Evolutionary conservation across 1,140 invertebrate species (phyloP), one percentile per base, ranked within the genome.

Genomic region (Rhynchophorus ferrugineus): DNA sequence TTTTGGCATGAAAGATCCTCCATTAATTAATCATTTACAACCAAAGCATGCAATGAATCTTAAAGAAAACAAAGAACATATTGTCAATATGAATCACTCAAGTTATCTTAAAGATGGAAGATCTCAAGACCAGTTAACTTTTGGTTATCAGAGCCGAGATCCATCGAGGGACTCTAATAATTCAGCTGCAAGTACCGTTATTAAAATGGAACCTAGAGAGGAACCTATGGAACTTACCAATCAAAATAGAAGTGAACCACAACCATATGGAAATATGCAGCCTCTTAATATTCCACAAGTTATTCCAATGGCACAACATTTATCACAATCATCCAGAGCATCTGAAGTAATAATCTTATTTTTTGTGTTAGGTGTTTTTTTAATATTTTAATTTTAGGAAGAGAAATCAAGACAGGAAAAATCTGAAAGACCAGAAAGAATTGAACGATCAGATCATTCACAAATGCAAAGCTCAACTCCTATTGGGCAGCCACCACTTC

Each of bases 171-270:
- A 44, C 9, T 33, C 49, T 17, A 39, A 38, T 7, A 56, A 22
- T 24, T 48, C 24, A 35, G 22, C 46, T 2, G 42, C 20, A 18
- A 51, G 48, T 41, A 51, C 56, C 13, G 56, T 76, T 13, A 76
- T 79, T 39, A 79, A 79, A 63, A 58, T 78, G 42, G 77, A 79
- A 65, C 77, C 76, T 1, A 69, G 75, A 62, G 77, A 78, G 69
- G 76, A 78, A 57, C 64, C 73, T 11, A 72, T 66, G 61, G 77
- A 79, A 58, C 62, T 77, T 51, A 79, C 77, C 56, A 64, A 51
- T 57, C 59, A 57, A 38, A 58, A 39, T 36, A 37, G 62, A 44
- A 72, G 64, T 61, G 59, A 71, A 59, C 56, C 70, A 67, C 62
- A 71, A 69, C 35, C 73, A 67, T 61, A 72, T 68, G 39, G 46